These are phyloP conservation scores for Ia io DNA, from an alignment of 2,113 vertebrate species.

Conservation along the genomic window DNA sequence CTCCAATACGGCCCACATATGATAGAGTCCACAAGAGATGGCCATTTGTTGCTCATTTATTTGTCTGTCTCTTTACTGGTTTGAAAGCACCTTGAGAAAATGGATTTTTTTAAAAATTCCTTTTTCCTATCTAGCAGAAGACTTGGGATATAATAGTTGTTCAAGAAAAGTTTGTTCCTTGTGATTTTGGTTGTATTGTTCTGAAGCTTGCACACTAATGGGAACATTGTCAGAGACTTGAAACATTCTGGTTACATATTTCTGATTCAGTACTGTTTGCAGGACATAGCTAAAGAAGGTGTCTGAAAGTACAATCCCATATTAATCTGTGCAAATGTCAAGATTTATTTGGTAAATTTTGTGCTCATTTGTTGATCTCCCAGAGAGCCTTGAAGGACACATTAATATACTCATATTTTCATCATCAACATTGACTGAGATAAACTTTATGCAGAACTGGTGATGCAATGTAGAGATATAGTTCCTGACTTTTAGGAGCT, in stretches of 20 bases:
- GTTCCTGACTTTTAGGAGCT: background rate
- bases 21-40: background rate
- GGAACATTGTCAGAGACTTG: background rate
- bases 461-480: background rate
- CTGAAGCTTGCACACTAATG: background rate
- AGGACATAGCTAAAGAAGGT: background rate
- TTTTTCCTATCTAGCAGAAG: background rate
- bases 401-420: background rate
- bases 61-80: background rate
- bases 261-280: background rate
- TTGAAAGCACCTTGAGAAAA: background rate
- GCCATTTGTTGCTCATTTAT: background rate
- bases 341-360: slow-evolving; percentile 16
- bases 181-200: background rate
- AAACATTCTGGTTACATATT: background rate
- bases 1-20: background rate
- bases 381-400: background rate
- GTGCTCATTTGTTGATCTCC: slow-evolving; percentile 12
- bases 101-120: background rate
- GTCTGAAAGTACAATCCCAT: background rate
- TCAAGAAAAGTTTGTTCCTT: slow-evolving; percentile 20
- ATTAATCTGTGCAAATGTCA: background rate
- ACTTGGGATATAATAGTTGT: background rate
- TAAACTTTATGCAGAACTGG: slow-evolving; percentile 14
- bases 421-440: background rate